Conservation (phyloP, 1,140 invertebrate species). For the Eupristina koningsbergeri region DNA sequence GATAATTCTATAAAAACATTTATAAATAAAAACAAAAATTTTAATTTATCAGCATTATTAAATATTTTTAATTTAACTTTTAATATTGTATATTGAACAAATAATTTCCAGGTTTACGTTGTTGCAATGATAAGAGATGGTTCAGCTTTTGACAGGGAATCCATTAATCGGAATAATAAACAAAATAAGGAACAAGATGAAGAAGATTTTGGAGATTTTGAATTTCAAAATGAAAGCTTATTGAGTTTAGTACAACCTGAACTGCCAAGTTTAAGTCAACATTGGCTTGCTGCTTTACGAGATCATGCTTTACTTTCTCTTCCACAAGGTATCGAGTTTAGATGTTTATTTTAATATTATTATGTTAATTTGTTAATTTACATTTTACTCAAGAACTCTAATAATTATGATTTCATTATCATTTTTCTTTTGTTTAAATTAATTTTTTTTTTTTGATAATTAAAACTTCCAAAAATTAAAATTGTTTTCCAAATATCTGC, state of each 20-base stretch:
- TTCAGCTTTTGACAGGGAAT: slow-evolving; percentile 76
- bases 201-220: slow-evolving; percentile 82
- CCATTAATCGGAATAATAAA: slow-evolving; percentile 59
- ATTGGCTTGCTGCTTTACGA: slow-evolving; percentile 94
- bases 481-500: no score
- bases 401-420: no score
- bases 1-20: no score
- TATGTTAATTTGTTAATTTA: no score
- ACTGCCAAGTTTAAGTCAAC: slow-evolving; percentile 88
- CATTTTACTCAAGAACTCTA: no score
- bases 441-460: no score
- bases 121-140: slow-evolving; percentile 91
- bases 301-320: slow-evolving; percentile 96
- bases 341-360: not conserved
- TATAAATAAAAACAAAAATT: no score
- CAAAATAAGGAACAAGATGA: slow-evolving; percentile 73
- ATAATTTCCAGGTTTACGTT: slow-evolving; percentile 86
- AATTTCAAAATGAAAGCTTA: slow-evolving; percentile 85
- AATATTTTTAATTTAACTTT: not conserved
- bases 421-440: no score
- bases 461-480: no score
- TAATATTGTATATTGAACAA: not conserved
- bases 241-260: slow-evolving; percentile 95
- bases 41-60: no score
- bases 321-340: slow-evolving; percentile 79